Evolutionary conservation across 2,888 invertebrate species (phyloP), one percentile per base, ranked within the genome.

Genomic region (Mythimna impura): DNA sequence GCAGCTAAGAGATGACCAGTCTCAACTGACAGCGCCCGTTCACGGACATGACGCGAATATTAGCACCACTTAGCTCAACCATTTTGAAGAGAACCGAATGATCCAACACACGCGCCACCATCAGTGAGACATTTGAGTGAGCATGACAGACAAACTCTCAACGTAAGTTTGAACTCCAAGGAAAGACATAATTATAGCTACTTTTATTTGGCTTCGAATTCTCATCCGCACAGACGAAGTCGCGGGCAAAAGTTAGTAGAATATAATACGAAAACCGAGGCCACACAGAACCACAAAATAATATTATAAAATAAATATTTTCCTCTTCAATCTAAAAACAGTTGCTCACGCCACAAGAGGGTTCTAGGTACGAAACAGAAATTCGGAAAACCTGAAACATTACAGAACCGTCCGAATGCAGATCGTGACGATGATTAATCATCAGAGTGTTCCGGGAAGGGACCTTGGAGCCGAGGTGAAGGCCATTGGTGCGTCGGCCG

Each of bases 381-480:
- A 71, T 79, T 73, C 71, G 55, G 60, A 78, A 80, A 73, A 72
- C 22, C 71, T 68, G 55, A 78, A 79, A 77, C 71, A 66, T 76
- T 65, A 73, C 85, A 82, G 73, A 76, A 71, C 62, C 66, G 86
- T 73, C 78, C 76, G 77, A 81, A 81, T 68, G 47, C 63, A 81
- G 84, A 80, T 86, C 78, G 82, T 77, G 82, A 86, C 85, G 83
- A 63, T 86, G 86, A 86, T 87, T 87, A 82, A 87, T 86, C 86
- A 87, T 79, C 71, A 65, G 75, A 1, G 50, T 80, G 81, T 86
- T 87, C 85, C 85, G 86, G 85, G 87, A 87, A 84, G 86, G 79
- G 91, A 93, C 94, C 94, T 94, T 93, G 92, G 84, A 60, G 81
- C 75, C 87, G 82, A 90, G 93, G 93, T 93, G 94, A 94, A 94